phyloP scores from a whole-genome alignment of 2,113 vertebrate genomes.

The Oceanites oceanicus region DNA sequence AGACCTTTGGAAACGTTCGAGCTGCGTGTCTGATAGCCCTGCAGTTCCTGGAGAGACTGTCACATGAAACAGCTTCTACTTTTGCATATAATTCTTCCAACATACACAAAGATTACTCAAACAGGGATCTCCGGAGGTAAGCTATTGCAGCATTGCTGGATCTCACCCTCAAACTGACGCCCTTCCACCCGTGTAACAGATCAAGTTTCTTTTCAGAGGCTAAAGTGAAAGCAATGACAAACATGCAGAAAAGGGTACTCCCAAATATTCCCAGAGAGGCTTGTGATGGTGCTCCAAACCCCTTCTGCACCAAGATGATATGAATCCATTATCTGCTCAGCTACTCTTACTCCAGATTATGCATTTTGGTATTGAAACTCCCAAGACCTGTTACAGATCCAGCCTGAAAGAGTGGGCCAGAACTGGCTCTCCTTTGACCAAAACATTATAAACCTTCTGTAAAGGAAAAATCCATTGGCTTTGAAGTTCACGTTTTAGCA shows the following conservation, averaged over 20 bases:
- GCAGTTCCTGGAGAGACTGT: not conserved
- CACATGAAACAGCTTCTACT: not conserved
- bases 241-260: not conserved
- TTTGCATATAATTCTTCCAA: not conserved
- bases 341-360: not conserved
- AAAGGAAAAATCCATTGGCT: not conserved
- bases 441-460: not conserved
- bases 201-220: not conserved
- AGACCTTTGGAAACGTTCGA: not conserved
- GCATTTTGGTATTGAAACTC: not conserved
- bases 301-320: not conserved
- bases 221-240: not conserved
- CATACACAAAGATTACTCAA: not conserved
- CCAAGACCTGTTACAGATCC: not conserved
- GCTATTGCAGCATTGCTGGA: not conserved
- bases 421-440: not conserved
- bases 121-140: not conserved
- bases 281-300: not conserved
- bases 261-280: not conserved
- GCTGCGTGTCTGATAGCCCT: not conserved
- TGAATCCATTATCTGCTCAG: rapidly evolving
- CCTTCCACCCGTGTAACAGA: not conserved
- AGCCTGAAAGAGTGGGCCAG: not conserved
- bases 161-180: not conserved
- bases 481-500: not conserved